Conservation (phyloP, 2,113 vertebrate genomes). For the Pelvicachromis taeniatus region DNA sequence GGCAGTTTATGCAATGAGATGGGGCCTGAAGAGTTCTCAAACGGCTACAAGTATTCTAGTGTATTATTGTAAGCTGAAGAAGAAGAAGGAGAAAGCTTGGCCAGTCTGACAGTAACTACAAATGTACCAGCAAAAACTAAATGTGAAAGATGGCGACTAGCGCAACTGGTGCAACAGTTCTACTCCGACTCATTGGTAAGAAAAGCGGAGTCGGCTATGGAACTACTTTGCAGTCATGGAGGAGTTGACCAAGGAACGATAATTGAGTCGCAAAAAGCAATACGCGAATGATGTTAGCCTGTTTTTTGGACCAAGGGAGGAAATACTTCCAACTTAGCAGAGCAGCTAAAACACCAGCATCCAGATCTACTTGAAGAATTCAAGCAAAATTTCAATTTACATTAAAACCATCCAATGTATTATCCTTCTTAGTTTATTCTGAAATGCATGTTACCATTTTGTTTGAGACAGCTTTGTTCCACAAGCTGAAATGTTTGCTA, state of each 20-base stretch:
- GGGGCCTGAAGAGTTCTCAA: neutral
- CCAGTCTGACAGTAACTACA: neutral
- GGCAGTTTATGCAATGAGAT: neutral
- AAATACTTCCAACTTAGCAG: neutral
- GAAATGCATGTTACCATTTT: neutral
- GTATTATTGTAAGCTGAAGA: neutral
- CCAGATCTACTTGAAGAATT: neutral
- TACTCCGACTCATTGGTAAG: neutral
- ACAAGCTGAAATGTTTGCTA: neutral
- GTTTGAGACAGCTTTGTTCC: neutral
- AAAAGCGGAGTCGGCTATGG: neutral
- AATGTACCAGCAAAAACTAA: too few relatives aligned
- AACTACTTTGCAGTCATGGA: neutral
- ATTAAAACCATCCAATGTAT: neutral
- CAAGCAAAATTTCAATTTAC: neutral
- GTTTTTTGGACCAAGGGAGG: neutral
- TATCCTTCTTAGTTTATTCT: neutral
- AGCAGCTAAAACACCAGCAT: neutral
- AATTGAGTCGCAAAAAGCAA: neutral
- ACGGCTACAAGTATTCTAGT: neutral
- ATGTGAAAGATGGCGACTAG: neutral
- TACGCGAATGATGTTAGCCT: neutral
- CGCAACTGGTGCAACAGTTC: neutral
- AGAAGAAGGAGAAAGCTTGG: neutral
- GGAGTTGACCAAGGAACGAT: neutral